A percentile compares a stretch with the other conserved stretches of the same genome.
Evolutionary conservation across 2,113 vertebrate species (phyloP).

Genomic region (Lonchura striata): DNA sequence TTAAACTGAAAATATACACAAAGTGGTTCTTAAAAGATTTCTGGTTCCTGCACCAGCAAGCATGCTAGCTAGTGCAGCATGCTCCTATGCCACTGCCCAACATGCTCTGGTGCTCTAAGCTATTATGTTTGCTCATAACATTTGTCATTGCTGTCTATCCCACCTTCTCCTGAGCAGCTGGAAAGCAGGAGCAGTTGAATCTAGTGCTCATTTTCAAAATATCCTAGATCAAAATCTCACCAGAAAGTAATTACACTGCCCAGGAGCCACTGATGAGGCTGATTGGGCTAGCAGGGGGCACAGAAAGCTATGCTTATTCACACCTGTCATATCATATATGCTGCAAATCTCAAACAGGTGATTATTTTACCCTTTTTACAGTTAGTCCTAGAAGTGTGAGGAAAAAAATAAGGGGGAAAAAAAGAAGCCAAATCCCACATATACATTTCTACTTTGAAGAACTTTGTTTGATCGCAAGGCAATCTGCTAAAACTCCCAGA

Average conservation of each 20-base stretch:
- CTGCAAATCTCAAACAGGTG: neutral
- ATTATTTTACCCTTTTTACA: neutral
- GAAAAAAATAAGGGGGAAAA: neutral
- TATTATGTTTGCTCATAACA: neutral
- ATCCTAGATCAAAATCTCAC: neutral
- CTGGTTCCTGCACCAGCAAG: neutral
- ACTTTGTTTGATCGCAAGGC: neutral
- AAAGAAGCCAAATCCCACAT: neutral
- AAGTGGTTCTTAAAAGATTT: neutral
- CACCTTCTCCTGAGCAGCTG: neutral
- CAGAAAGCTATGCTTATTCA: neutral
- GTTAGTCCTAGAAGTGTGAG: accelerated
- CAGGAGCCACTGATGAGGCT: neutral
- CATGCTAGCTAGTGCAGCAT: accelerated
- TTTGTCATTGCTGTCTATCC: neutral
- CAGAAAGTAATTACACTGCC: neutral
- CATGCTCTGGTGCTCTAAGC: neutral
- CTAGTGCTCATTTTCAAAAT: neutral
- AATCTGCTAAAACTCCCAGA: neutral
- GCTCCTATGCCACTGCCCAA: accelerated
- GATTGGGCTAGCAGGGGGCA: neutral
- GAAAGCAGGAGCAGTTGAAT: neutral
- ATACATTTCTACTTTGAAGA: neutral
- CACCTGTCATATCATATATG: neutral
- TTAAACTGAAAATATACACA: neutral